Conservation (phyloP, 2,113 vertebrate species). For the Arizona elegans region DNA sequence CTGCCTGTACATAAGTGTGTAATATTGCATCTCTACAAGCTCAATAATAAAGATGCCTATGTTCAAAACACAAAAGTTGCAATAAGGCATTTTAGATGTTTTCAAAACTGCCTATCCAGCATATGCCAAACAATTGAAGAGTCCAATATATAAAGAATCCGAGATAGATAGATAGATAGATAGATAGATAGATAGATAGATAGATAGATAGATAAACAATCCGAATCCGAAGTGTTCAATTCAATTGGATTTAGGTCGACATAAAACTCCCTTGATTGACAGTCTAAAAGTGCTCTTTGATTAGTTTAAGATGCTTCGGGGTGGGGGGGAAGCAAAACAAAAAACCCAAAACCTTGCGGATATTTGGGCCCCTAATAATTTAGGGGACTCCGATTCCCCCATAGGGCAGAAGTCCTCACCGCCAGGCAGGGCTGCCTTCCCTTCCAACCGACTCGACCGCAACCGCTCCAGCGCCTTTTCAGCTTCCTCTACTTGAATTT, state of each 20-base stretch:
- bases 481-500: neutral
- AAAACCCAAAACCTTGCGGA: no score
- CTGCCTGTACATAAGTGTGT: no score
- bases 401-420: neutral
- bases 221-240: neutral
- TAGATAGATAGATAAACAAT: neutral
- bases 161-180: no score
- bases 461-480: neutral
- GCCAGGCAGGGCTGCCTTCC: no score
- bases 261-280: neutral
- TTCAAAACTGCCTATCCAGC: neutral
- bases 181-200: no score
- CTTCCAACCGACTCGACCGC: neutral
- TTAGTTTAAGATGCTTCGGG: neutral
- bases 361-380: neutral
- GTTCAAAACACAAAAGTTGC: neutral
- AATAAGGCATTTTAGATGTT: neutral
- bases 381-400: neutral
- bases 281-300: neutral
- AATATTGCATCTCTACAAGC: no score
- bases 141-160: no score
- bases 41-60: neutral
- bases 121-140: neutral
- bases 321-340: neutral
- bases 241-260: neutral